phyloP scores from a whole-genome alignment of 1,140 invertebrate genomes.

The Metopolophium dirhodum region DNA sequence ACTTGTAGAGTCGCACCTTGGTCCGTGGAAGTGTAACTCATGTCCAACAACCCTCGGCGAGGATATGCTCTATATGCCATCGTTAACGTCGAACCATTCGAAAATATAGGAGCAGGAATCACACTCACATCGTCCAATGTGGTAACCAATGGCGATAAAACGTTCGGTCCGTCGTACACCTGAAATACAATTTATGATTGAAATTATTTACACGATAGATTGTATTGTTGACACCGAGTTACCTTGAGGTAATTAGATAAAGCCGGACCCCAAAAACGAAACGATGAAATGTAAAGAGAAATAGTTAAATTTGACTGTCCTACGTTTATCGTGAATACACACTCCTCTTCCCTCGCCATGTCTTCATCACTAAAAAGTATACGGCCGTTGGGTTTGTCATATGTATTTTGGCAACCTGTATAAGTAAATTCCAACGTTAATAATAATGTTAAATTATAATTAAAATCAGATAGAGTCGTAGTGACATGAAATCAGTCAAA shows the following conservation, averaged over 20 bases:
- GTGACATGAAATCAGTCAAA: background rate
- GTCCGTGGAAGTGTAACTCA: slow-evolving; percentile 37
- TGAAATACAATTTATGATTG: background rate
- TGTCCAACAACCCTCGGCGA: background rate
- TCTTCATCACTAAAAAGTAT: background rate
- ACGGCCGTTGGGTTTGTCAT: background rate
- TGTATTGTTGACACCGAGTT: background rate
- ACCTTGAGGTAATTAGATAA: background rate
- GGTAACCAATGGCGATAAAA: background rate
- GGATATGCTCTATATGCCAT: background rate
- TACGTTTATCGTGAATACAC: slow-evolving; percentile 3
- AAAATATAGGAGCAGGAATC: background rate
- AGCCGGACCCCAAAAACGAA: background rate
- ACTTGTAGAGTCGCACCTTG: background rate
- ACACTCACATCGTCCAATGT: background rate
- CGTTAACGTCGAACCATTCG: background rate
- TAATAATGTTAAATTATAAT: background rate
- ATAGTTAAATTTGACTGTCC: slow-evolving; percentile 12
- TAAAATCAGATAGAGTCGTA: background rate
- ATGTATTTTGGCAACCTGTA: background rate
- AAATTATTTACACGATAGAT: background rate
- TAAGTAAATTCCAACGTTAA: background rate
- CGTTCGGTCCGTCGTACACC: slow-evolving; percentile 9
- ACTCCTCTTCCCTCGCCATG: background rate
- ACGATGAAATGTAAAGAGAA: background rate